phyloP scores from a whole-genome alignment of 2,113 vertebrate genomes.

The Poicephalus meyeri region DNA sequence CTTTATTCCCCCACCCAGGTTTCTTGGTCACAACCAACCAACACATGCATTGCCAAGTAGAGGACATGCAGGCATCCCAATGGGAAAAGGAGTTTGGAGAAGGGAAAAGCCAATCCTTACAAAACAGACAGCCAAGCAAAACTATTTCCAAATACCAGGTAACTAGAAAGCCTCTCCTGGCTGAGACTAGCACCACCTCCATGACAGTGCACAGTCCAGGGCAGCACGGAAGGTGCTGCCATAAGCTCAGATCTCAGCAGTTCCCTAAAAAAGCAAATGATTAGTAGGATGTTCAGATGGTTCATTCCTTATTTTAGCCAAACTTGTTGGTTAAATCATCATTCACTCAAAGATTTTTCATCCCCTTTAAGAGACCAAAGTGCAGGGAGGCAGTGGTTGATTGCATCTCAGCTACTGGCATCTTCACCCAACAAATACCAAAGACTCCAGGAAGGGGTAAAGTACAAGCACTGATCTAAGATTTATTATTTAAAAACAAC shows the following conservation, averaged over 20 bases:
- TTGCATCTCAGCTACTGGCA: background rate
- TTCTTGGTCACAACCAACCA: accelerated
- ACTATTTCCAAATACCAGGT: background rate
- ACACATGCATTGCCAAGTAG: accelerated
- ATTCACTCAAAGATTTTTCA: background rate
- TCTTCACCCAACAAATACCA: background rate
- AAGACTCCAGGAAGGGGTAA: background rate
- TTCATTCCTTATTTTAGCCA: background rate
- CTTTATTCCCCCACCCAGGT: background rate
- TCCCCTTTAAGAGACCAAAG: background rate
- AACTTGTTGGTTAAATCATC: background rate
- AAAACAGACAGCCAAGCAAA: background rate
- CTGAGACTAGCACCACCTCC: background rate
- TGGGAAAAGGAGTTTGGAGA: background rate
- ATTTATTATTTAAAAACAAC: background rate
- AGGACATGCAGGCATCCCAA: accelerated
- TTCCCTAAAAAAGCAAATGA: background rate
- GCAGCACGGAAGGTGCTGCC: background rate
- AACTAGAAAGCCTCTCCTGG: background rate
- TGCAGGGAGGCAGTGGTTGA: background rate
- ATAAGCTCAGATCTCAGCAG: background rate
- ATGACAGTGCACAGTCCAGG: accelerated
- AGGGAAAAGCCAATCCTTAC: background rate
- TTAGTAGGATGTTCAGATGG: background rate
- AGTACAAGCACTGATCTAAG: accelerated